phyloP scores from a whole-genome alignment of 2,888 invertebrate species.

The Lathronympha strigana region DNA sequence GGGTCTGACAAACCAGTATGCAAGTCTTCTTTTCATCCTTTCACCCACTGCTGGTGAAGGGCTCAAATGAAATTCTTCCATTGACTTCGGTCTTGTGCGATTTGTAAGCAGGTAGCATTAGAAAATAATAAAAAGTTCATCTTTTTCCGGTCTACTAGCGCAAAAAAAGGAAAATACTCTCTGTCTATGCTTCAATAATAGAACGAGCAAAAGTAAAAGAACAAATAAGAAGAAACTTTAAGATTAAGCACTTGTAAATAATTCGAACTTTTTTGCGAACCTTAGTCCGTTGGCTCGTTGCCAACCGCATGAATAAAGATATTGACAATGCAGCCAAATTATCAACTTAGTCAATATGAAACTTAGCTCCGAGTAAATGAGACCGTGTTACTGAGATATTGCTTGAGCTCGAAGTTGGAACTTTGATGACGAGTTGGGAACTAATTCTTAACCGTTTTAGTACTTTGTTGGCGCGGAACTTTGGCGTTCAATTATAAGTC shows the following conservation, averaged over 20 bases:
- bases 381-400: conserved; percentile 20
- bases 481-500: background rate
- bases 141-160: too few relatives aligned
- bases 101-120: too few relatives aligned
- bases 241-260: too few relatives aligned
- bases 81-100: too few relatives aligned
- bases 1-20: too few relatives aligned
- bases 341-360: conserved; percentile 32
- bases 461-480: background rate
- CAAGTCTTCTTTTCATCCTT: too few relatives aligned
- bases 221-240: background rate
- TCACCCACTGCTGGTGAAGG: too few relatives aligned
- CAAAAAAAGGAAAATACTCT: too few relatives aligned
- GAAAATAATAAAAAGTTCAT: too few relatives aligned
- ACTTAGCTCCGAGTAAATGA: conserved; percentile 21
- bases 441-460: conserved; percentile 14
- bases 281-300: conserved; percentile 21
- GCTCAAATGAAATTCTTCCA: too few relatives aligned
- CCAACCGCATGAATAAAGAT: conserved; percentile 36
- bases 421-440: conserved; percentile 10
- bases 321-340: conserved; percentile 29
- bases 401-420: conserved; percentile 13
- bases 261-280: background rate
- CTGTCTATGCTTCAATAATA: too few relatives aligned
- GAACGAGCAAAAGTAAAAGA: too few relatives aligned